A percentile compares a stretch with the other conserved stretches of the same genome.
Conservation (phyloP, 2,113 vertebrate species). For the Mobula hypostoma region DNA sequence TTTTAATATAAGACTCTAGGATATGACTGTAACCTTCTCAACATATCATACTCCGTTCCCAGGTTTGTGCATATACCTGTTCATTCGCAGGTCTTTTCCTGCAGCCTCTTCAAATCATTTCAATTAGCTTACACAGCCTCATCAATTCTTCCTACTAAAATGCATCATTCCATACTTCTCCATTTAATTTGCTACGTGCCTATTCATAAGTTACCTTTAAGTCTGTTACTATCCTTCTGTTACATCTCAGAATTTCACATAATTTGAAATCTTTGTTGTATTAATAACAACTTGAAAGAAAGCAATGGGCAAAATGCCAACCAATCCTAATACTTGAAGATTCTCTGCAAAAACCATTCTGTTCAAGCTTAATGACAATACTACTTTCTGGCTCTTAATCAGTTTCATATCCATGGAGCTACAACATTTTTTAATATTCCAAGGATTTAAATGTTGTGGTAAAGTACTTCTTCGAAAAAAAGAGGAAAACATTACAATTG, state of each 20-base stretch:
- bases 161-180: not conserved
- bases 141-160: not conserved
- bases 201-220: too few species aligned
- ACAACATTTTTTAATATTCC: not conserved
- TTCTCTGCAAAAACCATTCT: too few species aligned
- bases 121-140: not conserved
- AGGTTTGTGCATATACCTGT: not conserved
- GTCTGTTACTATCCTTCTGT: too few species aligned
- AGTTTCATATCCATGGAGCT: not conserved
- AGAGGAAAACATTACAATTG: not conserved
- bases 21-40: too few species aligned
- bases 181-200: not conserved
- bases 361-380: too few species aligned
- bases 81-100: not conserved
- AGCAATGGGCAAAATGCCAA: too few species aligned
- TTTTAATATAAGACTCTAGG: too few species aligned
- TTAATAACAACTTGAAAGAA: too few species aligned
- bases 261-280: too few species aligned
- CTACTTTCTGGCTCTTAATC: not conserved
- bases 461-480: not conserved
- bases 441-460: not conserved
- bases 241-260: too few species aligned
- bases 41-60: too few species aligned
- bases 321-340: too few species aligned
- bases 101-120: not conserved